A percentile compares a stretch with the other conserved stretches of the same genome.
These are phyloP conservation scores for Suricata suricatta DNA, from an alignment of 2,113 vertebrate genomes.

Conservation along the genomic window DNA sequence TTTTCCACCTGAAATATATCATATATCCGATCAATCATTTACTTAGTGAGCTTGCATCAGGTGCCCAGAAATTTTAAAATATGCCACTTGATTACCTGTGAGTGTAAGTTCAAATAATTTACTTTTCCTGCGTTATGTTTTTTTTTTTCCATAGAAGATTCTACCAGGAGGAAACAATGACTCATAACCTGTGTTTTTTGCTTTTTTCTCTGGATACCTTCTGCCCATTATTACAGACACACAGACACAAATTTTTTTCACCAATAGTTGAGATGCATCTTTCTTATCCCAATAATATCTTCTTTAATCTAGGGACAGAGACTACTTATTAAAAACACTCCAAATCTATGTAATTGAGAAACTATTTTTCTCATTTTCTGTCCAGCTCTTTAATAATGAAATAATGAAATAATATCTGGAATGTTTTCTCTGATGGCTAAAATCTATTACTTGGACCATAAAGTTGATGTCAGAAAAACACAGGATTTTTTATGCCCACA, in stretches of 20 bases:
- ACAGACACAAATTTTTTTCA: neutral
- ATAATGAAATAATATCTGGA: neutral
- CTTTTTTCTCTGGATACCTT: neutral
- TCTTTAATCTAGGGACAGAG: conserved; percentile 7
- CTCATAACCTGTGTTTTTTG: neutral
- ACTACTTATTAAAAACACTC: neutral
- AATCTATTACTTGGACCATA: conserved; percentile 45
- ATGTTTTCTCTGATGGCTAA: conserved; percentile 42
- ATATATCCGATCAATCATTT: neutral
- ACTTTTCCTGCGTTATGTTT: neutral
- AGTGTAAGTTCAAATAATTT: neutral
- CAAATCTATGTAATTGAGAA: neutral
- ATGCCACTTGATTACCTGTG: neutral
- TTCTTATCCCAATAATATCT: neutral
- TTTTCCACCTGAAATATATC: neutral
- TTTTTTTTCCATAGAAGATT: neutral
- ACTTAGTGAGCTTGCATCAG: neutral
- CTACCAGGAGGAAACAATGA: neutral
- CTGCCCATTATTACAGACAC: neutral
- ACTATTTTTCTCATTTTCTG: conserved; percentile 10
- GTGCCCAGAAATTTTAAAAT: neutral
- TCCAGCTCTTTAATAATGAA: conserved; percentile 27
- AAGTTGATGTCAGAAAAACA: conserved; percentile 55
- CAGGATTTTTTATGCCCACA: conserved; percentile 17
- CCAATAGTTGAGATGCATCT: neutral